Percentiles rank a stretch among this genome's conserved stretches.
Conservation (phyloP, 1,140 invertebrate species). For the Solen grandis region DNA sequence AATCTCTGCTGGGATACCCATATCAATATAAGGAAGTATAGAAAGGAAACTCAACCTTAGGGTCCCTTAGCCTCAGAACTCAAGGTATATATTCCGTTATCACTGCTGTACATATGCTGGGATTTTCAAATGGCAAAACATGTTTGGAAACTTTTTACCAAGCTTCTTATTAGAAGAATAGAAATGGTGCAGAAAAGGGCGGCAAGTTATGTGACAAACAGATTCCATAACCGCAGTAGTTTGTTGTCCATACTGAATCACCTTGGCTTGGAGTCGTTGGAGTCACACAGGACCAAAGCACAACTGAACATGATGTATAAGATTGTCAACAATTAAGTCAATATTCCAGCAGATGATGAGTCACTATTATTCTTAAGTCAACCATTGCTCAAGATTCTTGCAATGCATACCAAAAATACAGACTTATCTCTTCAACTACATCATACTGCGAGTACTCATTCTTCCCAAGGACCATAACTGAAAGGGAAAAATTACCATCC, state of each 20-base stretch:
- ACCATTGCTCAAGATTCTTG: background rate
- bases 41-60: background rate
- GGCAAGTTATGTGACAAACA: background rate
- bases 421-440: background rate
- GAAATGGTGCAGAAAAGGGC: constrained; percentile 39
- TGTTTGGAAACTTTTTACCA: constrained; percentile 8
- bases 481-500: too few species aligned
- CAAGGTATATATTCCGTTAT: background rate
- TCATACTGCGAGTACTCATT: background rate
- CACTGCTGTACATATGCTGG: too few species aligned
- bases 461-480: constrained; percentile 5
- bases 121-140: background rate
- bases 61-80: background rate
- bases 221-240: constrained; percentile 19
- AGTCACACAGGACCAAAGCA: background rate
- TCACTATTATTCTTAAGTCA: background rate
- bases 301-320: constrained; percentile 27
- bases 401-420: background rate
- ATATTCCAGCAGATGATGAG: background rate
- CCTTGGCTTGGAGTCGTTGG: constrained; percentile 9
- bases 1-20: background rate
- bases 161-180: background rate
- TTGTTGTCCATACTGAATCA: background rate
- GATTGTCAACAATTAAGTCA: background rate
- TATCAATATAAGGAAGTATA: background rate